Base-by-base conservation (phyloP, 2,113 vertebrate species). In the Lycocorax pyrrhopterus region DNA sequence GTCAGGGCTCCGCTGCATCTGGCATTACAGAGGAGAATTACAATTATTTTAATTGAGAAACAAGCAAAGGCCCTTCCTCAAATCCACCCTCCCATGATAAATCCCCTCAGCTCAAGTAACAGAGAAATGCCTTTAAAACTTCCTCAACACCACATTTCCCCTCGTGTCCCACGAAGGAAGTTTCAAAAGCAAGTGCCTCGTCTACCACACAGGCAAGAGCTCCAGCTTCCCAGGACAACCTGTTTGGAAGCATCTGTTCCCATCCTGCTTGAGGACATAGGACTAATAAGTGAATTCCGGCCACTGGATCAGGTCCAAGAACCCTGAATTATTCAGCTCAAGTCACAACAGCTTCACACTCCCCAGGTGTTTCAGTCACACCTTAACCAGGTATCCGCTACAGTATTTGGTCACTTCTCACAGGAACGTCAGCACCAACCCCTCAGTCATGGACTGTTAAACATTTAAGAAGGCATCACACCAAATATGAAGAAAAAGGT, bases 81-180 rank as follows among this genome's bases (percentile, higher is more conserved):
- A 58, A 56, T 30, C 35, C 4, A 4, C 29, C 76, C 68, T 60
- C 44, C 27, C 29, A 3, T 4, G 19, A 76, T 8, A 77, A 96
- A 73, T 20, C 49, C 62, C 17, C 63, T 62, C 46, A 22, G 67
- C 46, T 64, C 62, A 35, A 37, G 26, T 4, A 58, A 25, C 16
- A 63, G 32, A 55, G 63, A 81, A 84, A 77, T 0, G 0, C 23
- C 68, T 62, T 63, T 21, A 23, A 49, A 63, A 74, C 51, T 71
- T 53, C 52, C 73, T 84, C 52, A 67, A 30, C 3, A 19, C 27
- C 73, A 67, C 60, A 27, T 30, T 35, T 7, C 19, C 25, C 37
- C n/a, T 41, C 0, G 0, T 13, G 55, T n/a, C n/a, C 22, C 51
- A 18, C 1, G 2, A 59, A 82, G 81, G 59, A 66, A 87, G 11